phyloP scores from a whole-genome alignment of 2,888 invertebrate species.

The Meandrusa payeni region DNA sequence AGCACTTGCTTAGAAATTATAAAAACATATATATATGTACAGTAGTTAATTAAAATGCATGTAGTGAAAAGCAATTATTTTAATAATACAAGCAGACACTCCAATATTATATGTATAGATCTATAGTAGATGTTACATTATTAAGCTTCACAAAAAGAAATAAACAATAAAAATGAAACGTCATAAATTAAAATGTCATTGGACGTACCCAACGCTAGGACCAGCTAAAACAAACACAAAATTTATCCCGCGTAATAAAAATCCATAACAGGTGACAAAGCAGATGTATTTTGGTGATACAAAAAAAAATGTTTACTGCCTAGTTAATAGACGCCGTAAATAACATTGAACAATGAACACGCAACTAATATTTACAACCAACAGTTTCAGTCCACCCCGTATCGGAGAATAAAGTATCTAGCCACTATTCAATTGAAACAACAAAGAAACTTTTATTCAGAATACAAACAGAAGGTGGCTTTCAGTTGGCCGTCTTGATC shows the following conservation, averaged over 20 bases:
- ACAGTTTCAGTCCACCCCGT: slow-evolving; percentile 3
- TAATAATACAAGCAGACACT: too few species aligned
- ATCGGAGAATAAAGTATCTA: slow-evolving; percentile 6
- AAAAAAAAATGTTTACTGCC: slow-evolving; percentile 16
- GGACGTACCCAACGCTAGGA: too few species aligned
- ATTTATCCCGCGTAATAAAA: slow-evolving; percentile 19
- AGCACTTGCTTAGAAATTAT: too few species aligned
- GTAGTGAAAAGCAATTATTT: too few species aligned
- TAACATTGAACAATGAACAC: slow-evolving; percentile 17
- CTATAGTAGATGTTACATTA: too few species aligned
- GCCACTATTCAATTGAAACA: slow-evolving; percentile 15
- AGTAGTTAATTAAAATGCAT: too few species aligned
- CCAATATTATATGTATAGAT: too few species aligned
- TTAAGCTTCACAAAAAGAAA: too few species aligned
- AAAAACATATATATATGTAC: too few species aligned
- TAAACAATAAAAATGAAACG: too few species aligned
- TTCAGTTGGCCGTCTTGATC: too few species aligned
- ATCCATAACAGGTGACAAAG: slow-evolving; percentile 25
- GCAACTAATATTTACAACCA: slow-evolving; percentile 23
- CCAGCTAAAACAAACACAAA: slow-evolving; percentile 16
- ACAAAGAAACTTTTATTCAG: background rate
- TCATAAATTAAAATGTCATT: too few species aligned
- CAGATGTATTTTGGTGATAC: slow-evolving; percentile 17
- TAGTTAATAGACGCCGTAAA: slow-evolving; percentile 17
- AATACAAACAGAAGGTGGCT: background rate